Evolutionary conservation across 2,113 vertebrate genomes (phyloP).

Genomic region (Megalops atlanticus): DNA sequence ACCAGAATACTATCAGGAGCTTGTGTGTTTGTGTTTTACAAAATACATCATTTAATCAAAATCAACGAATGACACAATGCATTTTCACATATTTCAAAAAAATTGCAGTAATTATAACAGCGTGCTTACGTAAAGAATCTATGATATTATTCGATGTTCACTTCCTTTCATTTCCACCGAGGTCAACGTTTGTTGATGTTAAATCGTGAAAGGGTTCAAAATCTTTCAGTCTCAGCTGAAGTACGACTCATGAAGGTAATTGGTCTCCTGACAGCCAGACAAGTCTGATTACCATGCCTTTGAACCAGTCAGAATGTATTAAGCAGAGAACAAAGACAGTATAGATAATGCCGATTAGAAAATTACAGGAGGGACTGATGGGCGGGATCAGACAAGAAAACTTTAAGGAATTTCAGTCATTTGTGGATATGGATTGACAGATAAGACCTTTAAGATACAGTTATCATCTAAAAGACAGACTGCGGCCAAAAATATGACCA

Average conservation of each 20-base stretch:
- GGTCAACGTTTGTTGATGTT: conserved; percentile 22
- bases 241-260: conserved; percentile 65
- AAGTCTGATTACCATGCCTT: conserved; percentile 69
- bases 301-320: conserved; percentile 68
- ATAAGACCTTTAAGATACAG: conserved; percentile 48
- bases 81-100: background rate
- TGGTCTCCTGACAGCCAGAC: conserved; percentile 70
- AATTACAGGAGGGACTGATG: conserved; percentile 35
- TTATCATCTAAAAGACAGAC: conserved; percentile 64
- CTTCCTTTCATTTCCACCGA: background rate
- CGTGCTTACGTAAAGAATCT: background rate
- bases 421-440: conserved; percentile 42
- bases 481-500: conserved; percentile 43
- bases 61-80: background rate
- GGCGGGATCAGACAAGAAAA: conserved; percentile 13
- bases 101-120: background rate
- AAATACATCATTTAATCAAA: background rate
- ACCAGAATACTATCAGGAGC: no score
- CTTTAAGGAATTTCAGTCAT: conserved; percentile 36
- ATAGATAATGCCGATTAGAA: conserved; percentile 62
- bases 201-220: background rate
- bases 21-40: no score
- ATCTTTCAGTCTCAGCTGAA: conserved; percentile 47
- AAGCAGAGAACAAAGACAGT: conserved; percentile 65
- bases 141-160: background rate